Conservation (phyloP, 2,113 vertebrate species). For the Caretta caretta region DNA sequence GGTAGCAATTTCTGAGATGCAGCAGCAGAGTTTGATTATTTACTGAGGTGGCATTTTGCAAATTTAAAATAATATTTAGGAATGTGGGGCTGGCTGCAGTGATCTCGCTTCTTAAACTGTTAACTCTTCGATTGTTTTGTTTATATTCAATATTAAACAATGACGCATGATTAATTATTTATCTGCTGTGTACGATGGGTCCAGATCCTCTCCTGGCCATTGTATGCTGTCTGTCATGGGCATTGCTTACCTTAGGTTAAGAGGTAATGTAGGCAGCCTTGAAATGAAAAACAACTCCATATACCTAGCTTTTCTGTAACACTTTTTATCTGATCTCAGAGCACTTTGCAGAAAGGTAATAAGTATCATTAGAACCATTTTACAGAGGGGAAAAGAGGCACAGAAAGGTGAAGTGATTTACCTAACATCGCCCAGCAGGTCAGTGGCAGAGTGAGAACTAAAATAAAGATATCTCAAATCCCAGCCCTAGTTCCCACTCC, state of each 20-base stretch:
- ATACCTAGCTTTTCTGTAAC: no score
- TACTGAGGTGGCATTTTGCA: slow-evolving; percentile 41
- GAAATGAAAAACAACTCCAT: neutral
- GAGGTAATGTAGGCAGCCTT: neutral
- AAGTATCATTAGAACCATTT: neutral
- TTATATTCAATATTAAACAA: neutral
- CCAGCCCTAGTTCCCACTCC: neutral
- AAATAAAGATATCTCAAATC: neutral
- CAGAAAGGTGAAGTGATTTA: neutral
- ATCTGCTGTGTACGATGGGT: slow-evolving; percentile 10
- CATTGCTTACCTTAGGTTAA: neutral
- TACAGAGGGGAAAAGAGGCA: neutral
- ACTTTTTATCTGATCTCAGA: neutral
- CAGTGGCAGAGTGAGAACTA: neutral
- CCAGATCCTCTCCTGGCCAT: neutral
- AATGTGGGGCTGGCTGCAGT: neutral
- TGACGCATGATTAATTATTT: neutral
- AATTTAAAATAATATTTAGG: slow-evolving; percentile 18
- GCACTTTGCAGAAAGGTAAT: neutral
- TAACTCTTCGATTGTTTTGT: slow-evolving; percentile 26
- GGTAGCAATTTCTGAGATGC: slow-evolving; percentile 81
- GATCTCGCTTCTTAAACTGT: slow-evolving; percentile 6
- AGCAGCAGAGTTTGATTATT: slow-evolving; percentile 62
- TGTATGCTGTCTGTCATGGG: neutral
- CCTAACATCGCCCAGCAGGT: neutral